Conservation (phyloP, 2,797 vertebrate genomes). For the Carapus acus region DNA sequence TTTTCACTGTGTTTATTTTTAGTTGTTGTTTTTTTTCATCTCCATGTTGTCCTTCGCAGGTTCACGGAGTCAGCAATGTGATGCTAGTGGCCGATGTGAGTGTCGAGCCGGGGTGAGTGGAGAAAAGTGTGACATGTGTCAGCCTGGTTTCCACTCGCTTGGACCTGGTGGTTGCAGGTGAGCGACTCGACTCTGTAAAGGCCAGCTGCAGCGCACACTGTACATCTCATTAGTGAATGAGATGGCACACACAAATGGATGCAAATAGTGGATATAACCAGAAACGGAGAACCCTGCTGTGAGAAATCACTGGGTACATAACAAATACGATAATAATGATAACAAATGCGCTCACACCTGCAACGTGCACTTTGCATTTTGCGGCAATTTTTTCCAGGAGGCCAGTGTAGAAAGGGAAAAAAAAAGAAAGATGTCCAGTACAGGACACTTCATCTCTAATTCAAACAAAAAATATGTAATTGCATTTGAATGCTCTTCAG, state of each 20-base stretch:
- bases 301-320: no score
- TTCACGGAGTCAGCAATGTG: slow-evolving; percentile 77
- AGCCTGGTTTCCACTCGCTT: slow-evolving; percentile 83
- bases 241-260: background rate
- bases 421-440: no score
- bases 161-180: slow-evolving; percentile 85
- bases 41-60: slow-evolving; percentile 58
- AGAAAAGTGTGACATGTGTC: slow-evolving; percentile 86
- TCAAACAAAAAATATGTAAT: no score
- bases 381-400: no score
- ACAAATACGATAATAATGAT: no score
- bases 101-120: slow-evolving; percentile 80
- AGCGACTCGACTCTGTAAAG: slow-evolving; percentile 31
- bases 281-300: no score
- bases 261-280: no score
- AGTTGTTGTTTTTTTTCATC: background rate
- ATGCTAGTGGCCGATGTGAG: slow-evolving; percentile 72
- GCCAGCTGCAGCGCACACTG: background rate
- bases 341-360: no score
- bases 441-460: no score
- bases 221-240: background rate
- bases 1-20: background rate
- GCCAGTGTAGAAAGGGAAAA: no score
- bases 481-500: no score
- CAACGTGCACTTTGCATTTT: no score